phyloP scores from a whole-genome alignment of 1,140 invertebrate genomes.

The Charaxes varanes region DNA sequence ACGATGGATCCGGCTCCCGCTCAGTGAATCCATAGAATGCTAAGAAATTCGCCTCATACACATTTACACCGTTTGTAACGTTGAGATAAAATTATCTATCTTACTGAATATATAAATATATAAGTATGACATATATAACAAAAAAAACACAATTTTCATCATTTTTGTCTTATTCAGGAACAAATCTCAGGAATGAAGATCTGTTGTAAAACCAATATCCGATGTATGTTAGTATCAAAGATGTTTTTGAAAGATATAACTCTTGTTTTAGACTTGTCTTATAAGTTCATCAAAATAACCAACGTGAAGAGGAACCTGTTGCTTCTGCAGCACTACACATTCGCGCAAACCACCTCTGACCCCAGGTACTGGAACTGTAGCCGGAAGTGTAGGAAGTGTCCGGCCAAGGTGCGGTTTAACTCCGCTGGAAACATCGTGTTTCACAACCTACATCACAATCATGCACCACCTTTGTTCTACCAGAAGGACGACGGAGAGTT shows the following conservation, averaged over 20 bases:
- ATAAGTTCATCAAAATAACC: conserved; percentile 3
- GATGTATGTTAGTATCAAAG: too few relatives aligned
- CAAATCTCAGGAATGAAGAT: too few relatives aligned
- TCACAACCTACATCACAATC: conserved; percentile 7
- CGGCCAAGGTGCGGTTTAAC: conserved; percentile 7
- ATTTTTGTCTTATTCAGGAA: too few relatives aligned
- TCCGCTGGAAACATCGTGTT: neutral
- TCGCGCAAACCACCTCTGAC: conserved; percentile 1
- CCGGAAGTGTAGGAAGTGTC: conserved; percentile 5
- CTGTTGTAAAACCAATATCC: too few relatives aligned
- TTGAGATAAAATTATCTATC: too few relatives aligned
- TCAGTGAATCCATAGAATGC: too few relatives aligned
- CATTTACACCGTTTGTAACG: too few relatives aligned
- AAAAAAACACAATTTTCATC: too few relatives aligned
- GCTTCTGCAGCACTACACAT: neutral
- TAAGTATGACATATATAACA: too few relatives aligned
- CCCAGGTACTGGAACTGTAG: conserved; percentile 5
- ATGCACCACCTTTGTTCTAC: conserved; percentile 8
- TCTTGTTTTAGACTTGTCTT: neutral
- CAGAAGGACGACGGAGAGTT: conserved; percentile 8
- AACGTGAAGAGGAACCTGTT: neutral
- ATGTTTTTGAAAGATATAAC: neutral
- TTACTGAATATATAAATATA: too few relatives aligned
- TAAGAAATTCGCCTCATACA: too few relatives aligned
- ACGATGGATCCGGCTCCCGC: too few relatives aligned